A percentile compares a stretch with the other conserved stretches of the same genome.
Evolutionary conservation across 2,797 vertebrate species (phyloP).

Genomic region (Limosa lapponica): DNA sequence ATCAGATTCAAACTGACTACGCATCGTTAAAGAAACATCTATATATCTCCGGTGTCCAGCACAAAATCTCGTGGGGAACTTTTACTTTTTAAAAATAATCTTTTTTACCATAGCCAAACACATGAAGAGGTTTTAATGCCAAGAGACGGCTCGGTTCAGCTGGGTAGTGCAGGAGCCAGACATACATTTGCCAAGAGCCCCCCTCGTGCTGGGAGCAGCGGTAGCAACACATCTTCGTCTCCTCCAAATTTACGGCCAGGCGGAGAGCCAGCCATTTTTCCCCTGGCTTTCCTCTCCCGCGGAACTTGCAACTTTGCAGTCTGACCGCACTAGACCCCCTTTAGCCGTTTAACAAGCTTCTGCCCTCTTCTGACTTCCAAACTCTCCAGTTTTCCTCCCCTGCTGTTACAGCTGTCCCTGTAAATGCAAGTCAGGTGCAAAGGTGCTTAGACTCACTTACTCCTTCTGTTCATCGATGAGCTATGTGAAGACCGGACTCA

Average conservation of each 20-base stretch:
- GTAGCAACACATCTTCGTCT: neutral
- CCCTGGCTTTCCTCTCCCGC: neutral
- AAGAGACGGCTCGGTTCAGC: neutral
- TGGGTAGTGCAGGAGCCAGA: neutral
- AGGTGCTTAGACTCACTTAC: neutral
- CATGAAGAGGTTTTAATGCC: neutral
- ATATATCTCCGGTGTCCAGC: neutral
- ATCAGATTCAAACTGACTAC: neutral
- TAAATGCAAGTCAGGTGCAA: neutral
- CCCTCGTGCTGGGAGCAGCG: neutral
- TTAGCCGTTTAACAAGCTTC: neutral
- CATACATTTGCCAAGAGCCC: accelerated
- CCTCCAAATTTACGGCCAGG: neutral
- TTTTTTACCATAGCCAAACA: neutral
- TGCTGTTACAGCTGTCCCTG: neutral
- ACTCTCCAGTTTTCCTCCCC: neutral
- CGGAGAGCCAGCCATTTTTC: neutral
- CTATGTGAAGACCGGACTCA: neutral
- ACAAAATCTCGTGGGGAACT: neutral
- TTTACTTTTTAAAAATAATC: neutral
- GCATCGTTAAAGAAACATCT: neutral
- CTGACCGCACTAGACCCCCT: neutral
- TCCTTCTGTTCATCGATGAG: neutral
- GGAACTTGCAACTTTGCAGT: neutral
- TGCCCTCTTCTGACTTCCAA: neutral